Base-by-base conservation (phyloP, 2,888 invertebrate genomes). In the Koerneria pararmatus region DNA sequence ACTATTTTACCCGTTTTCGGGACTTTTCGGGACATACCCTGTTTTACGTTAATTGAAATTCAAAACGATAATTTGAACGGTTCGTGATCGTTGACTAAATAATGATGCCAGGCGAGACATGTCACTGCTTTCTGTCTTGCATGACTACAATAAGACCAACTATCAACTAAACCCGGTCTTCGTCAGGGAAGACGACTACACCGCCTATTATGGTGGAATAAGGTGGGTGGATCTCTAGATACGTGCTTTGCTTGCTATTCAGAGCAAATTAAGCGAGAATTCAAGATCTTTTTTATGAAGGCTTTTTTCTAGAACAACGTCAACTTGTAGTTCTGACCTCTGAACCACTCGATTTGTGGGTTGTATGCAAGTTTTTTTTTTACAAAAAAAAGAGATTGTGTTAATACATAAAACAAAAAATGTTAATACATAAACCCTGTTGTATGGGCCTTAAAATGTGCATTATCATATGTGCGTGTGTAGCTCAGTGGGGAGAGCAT, bases 81-180 rank as follows among this genome's bases (percentile, higher is more conserved):
- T 41, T 11, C 22, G 8, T 22, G 8, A 8, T 8, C 15, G 53
- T 53, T 57, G n/a, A 57, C 46, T 22, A 27, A 8, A 1, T 11
- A 8, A 27, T 5, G 19, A 8, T 68, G 71, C 11, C 63, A 76
- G 76, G 57, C 63, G 73, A n/a, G 76, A 78, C 41, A 78, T 78
- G 77, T 77, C 77, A 2, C 68, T 79, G 29, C 69, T 79, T 24
- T 73, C 75, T 15, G 77, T 78, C 19, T 71, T 79, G 29, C 71
- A 76, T 57, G 77, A 75, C 48, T 79, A 79, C 71, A 78, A 78
- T 66, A 73, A 75, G 31, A 72, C 73, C 32, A 77, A 74, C 66
- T 79, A 78, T 66, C 76, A 79, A 66, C 67, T 79, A 53, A 79
- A 78, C 59, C 79, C 79, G 11, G 79, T 79, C 8, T 71, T 78